A percentile compares a stretch with the other conserved stretches of the same genome.
Evolutionary conservation across 2,113 vertebrate species (phyloP).

Genomic region (Hemiscyllium ocellatum): DNA sequence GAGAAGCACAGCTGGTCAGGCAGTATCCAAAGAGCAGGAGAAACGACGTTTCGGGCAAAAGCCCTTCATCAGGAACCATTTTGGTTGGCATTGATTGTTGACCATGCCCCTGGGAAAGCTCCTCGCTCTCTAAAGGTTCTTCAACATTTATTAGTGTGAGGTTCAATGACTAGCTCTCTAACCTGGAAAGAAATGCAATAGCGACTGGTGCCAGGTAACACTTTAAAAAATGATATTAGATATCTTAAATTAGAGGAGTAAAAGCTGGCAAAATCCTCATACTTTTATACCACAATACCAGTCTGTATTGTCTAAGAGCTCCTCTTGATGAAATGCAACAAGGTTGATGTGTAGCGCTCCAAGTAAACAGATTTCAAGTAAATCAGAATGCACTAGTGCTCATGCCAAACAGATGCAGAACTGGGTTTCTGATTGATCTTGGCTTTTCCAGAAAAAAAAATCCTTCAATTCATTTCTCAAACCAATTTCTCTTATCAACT

Average conservation of each 20-base stretch:
- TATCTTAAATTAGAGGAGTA: not conserved
- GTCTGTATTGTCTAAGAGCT: not conserved
- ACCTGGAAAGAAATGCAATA: not conserved
- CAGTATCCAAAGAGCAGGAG: too few species aligned
- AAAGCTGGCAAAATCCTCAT: not conserved
- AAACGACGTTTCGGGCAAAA: too few species aligned
- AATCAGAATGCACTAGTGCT: not conserved
- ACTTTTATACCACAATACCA: not conserved
- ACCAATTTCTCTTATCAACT: not conserved
- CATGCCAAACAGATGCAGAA: not conserved
- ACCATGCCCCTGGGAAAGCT: not conserved
- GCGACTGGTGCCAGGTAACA: not conserved
- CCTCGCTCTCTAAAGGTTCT: not conserved
- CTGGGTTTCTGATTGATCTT: slow-evolving; percentile 13
- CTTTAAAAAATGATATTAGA: not conserved
- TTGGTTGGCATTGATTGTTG: not conserved
- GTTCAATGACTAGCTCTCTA: not conserved
- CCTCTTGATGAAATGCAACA: not conserved
- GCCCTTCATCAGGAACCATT: too few species aligned
- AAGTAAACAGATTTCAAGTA: not conserved
- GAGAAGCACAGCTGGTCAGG: too few species aligned
- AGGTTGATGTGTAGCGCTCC: not conserved
- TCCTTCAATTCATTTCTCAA: not conserved
- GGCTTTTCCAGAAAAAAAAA: not conserved
- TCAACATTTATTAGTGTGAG: not conserved